These are phyloP conservation scores for Ataeniobius toweri DNA, from an alignment of 2,797 vertebrate species.

Conservation along the genomic window DNA sequence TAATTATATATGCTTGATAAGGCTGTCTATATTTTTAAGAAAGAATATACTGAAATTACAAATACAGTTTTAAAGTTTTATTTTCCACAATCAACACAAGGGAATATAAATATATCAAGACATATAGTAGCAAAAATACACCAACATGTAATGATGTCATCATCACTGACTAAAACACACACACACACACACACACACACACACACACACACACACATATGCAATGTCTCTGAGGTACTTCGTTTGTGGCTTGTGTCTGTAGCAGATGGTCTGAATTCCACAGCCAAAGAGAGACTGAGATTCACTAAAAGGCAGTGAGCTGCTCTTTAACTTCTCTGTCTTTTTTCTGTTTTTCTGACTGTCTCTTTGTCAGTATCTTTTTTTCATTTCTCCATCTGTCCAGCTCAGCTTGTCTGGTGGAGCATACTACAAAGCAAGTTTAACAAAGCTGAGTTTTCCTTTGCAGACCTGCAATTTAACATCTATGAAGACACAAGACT, in stretches of 20 bases:
- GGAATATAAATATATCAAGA: slow-evolving; percentile 26
- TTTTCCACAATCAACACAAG: slow-evolving; percentile 35
- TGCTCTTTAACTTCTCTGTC: slow-evolving; percentile 18
- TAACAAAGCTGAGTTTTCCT: background rate
- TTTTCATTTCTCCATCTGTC: background rate
- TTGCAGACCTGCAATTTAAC: background rate
- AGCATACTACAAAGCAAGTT: background rate
- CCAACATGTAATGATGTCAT: background rate
- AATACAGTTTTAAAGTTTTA: background rate
- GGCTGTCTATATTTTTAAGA: slow-evolving; percentile 7
- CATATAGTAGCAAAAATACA: slow-evolving; percentile 17
- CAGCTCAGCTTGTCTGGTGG: background rate
- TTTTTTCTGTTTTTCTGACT: background rate
- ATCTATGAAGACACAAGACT: background rate
- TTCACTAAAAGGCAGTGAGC: slow-evolving; percentile 15
- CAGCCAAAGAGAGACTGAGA: slow-evolving; percentile 30
- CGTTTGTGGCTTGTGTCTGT: slow-evolving; percentile 8
- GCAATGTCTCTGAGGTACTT: slow-evolving; percentile 25
- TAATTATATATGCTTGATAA: slow-evolving; percentile 39
- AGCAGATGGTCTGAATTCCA: slow-evolving; percentile 53
- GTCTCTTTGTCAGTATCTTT: background rate
- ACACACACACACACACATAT: background rate
- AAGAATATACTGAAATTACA: slow-evolving; percentile 32
- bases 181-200: background rate
- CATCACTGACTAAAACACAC: slow-evolving; percentile 1